Evolutionary conservation across 2,888 invertebrate genomes (phyloP).

Genomic region (Torymus auratus): DNA sequence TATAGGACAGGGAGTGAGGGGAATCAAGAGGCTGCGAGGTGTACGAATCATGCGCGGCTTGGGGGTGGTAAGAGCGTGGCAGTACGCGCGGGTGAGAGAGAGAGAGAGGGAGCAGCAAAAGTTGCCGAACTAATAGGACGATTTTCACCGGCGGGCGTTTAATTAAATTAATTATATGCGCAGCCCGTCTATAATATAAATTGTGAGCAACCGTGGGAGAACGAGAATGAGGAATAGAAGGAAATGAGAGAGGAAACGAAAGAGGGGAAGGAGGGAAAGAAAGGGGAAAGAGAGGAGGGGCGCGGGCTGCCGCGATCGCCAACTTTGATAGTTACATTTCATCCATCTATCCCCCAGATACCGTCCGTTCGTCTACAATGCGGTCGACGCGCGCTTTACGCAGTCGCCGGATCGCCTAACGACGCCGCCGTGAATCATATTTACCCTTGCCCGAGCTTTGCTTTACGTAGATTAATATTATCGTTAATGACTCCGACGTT

Average conservation of each 20-base stretch:
- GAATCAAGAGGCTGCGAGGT: conserved; percentile 57
- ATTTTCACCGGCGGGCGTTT: conserved; percentile 74
- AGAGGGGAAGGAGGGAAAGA: conserved; percentile 14
- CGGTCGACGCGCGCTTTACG: conserved; percentile 48
- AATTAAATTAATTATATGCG: conserved; percentile 77
- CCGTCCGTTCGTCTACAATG: conserved; percentile 58
- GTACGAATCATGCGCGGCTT: conserved; percentile 35
- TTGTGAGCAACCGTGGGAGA: conserved; percentile 67
- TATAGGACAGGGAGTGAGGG: neutral
- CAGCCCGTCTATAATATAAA: conserved; percentile 74
- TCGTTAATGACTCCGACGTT: conserved; percentile 42
- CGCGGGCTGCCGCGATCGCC: conserved; percentile 71
- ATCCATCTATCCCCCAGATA: conserved; percentile 71
- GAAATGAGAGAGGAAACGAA: conserved; percentile 52
- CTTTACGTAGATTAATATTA: conserved; percentile 52
- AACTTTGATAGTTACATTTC: conserved; percentile 76
- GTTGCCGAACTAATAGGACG: conserved; percentile 71
- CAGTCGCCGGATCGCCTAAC: conserved; percentile 56
- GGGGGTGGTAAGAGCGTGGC: conserved; percentile 14
- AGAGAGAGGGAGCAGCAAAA: conserved; percentile 65
- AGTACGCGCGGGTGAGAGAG: conserved; percentile 29
- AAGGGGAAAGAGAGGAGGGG: conserved; percentile 59
- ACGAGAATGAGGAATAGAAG: conserved; percentile 48
- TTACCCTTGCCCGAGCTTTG: too few relatives aligned
- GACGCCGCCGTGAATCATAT: conserved; percentile 55